Evolutionary conservation across 2,113 vertebrate genomes (phyloP).

Genomic region (Aphyosemion australe): DNA sequence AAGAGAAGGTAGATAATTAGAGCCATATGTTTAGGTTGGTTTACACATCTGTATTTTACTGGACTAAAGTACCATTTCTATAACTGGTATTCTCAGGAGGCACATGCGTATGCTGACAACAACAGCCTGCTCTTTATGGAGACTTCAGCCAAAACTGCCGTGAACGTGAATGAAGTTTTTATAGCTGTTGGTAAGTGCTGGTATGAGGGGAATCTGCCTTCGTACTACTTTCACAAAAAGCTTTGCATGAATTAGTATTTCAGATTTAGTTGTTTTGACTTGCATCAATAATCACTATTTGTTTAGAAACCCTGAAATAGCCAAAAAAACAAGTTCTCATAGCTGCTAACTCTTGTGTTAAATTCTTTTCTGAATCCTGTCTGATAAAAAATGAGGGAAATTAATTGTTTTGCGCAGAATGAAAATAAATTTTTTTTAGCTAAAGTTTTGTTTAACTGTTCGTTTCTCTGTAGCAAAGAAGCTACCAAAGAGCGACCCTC

Average conservation of each 20-base stretch:
- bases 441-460: not conserved
- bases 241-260: too few species aligned
- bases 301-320: too few species aligned
- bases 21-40: too few species aligned
- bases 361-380: too few species aligned
- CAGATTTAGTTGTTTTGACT: too few species aligned
- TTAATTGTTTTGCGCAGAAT: not conserved
- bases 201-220: too few species aligned
- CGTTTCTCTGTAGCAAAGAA: constrained; percentile 85
- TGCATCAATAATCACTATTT: too few species aligned
- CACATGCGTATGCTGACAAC: constrained; percentile 92
- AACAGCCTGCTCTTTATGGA: constrained; percentile 98
- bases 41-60: too few species aligned
- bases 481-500: constrained; percentile 92
- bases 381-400: not conserved
- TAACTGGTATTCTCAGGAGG: constrained; percentile 81
- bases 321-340: too few species aligned
- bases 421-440: not conserved
- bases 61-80: not conserved
- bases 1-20: too few species aligned
- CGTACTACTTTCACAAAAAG: too few species aligned
- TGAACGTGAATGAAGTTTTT: constrained; percentile 98
- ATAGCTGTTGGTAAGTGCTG: constrained; percentile 91
- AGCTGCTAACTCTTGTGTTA: too few species aligned
- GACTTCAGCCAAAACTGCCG: constrained; percentile 95